Base-by-base conservation (phyloP, 2,797 vertebrate species). In the Ceryle rudis region DNA sequence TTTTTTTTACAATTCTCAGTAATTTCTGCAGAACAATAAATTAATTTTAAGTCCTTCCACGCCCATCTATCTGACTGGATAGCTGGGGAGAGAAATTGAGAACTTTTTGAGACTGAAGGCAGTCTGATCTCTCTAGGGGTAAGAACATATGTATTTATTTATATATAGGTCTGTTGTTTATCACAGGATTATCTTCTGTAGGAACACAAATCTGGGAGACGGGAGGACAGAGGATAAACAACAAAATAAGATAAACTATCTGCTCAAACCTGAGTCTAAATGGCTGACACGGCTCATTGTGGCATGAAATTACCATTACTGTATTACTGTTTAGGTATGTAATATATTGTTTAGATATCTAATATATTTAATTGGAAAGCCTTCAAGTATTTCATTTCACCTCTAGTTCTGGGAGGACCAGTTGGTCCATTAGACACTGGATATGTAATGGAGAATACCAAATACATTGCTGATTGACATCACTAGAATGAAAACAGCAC, bases 321-420 rank as follows among this genome's bases (percentile, higher is more conserved):
- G 41, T 16, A 47, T 70, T 67, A 54, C 44, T 67, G 4, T 47
- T 96, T 62, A 49, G 37, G 19, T 33, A 62, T 28, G 28, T 31
- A 54, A 54, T 19, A 54, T 61, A 54, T 41, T 67, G 4, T 47
- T 95, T 66, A 57, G 41, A 23, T 35, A 62, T 23, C 17, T 81
- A 83, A 67, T 47, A 35, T 17, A 77, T 69, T 77, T 72, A 9
- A 74, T 23, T n/a, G 20, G 49, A 92, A 93, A 89, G 3, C 14
- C 46, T 72, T 81, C 37, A 52, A 33, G 9, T 44, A 78, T 60
- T 81, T 81, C 19, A 86, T 79, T 91, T 86, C 14, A 52, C 31
- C 11, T 81, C 44, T n/a, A 15, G 1, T 54, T 42, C 55, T 64
- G 4, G 11, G 49, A 26, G 25, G 46, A 47, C 28, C 1, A 0